Conservation (phyloP, 2,113 vertebrate genomes). For the Ctenomys sociabilis region DNA sequence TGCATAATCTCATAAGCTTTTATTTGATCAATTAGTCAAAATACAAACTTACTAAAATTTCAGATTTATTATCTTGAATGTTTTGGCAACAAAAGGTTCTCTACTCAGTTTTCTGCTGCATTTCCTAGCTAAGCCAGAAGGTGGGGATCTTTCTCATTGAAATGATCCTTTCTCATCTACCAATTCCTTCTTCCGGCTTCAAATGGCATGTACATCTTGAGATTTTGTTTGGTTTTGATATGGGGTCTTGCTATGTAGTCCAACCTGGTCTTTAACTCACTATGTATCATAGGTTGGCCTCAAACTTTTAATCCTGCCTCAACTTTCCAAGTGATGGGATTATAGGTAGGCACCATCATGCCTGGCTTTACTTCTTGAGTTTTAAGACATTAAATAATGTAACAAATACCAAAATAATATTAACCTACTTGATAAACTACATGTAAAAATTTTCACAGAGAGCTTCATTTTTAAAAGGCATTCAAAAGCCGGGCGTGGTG, state of each 20-base stretch:
- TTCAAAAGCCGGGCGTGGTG: too few relatives aligned
- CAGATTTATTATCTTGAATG: not conserved
- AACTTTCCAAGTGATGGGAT: too few relatives aligned
- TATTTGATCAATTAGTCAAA: not conserved
- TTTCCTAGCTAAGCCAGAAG: not conserved
- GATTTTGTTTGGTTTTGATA: not conserved
- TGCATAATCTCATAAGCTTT: not conserved
- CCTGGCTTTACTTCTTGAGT: not conserved
- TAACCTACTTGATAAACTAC: not conserved
- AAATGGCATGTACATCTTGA: not conserved
- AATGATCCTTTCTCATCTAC: not conserved
- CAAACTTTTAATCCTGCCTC: not conserved
- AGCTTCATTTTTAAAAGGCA: not conserved
- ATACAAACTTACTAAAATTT: not conserved
- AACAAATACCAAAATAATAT: not conserved
- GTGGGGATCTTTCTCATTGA: not conserved
- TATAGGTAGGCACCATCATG: not conserved
- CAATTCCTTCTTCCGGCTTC: too few relatives aligned
- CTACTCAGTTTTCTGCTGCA: not conserved
- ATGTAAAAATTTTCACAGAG: not conserved
- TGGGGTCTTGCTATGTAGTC: not conserved
- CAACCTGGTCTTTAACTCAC: not conserved
- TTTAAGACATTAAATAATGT: constrained; percentile 16
- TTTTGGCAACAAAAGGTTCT: not conserved
- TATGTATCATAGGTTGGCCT: not conserved